Conservation (phyloP, 2,888 invertebrate species). For the Nephrotoma flavescens region DNA sequence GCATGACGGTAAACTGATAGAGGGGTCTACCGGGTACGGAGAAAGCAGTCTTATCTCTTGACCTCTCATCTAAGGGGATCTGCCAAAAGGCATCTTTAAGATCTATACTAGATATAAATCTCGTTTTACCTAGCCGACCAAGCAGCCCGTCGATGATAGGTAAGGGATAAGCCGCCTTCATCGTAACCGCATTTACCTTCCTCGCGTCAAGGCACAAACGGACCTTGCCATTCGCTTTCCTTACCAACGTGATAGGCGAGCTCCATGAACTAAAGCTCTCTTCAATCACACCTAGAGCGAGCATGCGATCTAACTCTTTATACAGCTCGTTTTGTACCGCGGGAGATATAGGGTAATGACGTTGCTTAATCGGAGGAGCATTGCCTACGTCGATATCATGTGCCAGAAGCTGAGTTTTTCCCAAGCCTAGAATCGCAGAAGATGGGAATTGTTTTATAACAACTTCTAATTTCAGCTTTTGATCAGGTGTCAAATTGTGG, state of each 20-base stretch:
- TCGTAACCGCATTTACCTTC: slow-evolving; percentile 15
- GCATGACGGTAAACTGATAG: too few relatives aligned
- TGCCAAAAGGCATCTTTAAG: too few relatives aligned
- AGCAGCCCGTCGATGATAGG: slow-evolving; percentile 14
- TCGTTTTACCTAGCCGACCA: too few relatives aligned
- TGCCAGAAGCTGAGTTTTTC: not conserved
- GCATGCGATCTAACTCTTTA: slow-evolving; percentile 20
- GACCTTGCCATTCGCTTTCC: slow-evolving; percentile 12
- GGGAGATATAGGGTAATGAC: slow-evolving; percentile 13
- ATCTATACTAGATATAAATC: too few relatives aligned
- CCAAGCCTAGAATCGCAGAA: too few relatives aligned
- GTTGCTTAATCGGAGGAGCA: slow-evolving; percentile 11
- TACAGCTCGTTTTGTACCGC: slow-evolving; percentile 12
- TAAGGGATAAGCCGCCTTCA: slow-evolving; percentile 16
- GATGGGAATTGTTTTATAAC: too few relatives aligned
- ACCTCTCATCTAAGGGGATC: too few relatives aligned
- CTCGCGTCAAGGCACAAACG: slow-evolving; percentile 16
- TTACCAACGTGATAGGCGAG: slow-evolving; percentile 17
- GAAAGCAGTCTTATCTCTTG: too few relatives aligned
- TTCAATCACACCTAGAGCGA: slow-evolving; percentile 8
- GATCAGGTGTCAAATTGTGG: not conserved
- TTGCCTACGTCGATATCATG: slow-evolving; percentile 13
- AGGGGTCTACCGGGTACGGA: too few relatives aligned
- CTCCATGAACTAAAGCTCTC: too few relatives aligned
- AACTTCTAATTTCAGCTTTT: not conserved